These are phyloP conservation scores for Saxidomus purpurata DNA, from an alignment of 1,140 invertebrate species.

Conservation along the genomic window DNA sequence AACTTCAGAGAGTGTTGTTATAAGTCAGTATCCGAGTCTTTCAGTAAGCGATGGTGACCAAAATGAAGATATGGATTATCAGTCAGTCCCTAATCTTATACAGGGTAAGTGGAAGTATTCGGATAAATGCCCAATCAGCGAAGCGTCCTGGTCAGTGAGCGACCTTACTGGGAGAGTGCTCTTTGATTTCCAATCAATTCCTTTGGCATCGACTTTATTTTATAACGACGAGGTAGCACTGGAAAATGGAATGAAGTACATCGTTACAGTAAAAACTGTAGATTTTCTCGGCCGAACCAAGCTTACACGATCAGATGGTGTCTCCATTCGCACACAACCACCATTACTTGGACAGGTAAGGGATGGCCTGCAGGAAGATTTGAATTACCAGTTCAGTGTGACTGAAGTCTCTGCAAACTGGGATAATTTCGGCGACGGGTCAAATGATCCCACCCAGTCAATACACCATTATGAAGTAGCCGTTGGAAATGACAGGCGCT, in stretches of 20 bases:
- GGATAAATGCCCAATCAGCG: too few species aligned
- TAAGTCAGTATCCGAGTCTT: slow-evolving; percentile 25
- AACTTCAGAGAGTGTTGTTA: slow-evolving; percentile 40
- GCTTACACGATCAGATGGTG: too few species aligned
- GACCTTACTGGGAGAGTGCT: too few species aligned
- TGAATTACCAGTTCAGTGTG: slow-evolving; percentile 45
- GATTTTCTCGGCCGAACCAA: too few species aligned
- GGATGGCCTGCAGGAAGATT: slow-evolving; percentile 30
- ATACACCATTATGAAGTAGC: too few species aligned
- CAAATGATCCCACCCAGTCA: slow-evolving; percentile 46
- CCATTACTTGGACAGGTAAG: slow-evolving; percentile 26
- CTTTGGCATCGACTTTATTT: background rate
- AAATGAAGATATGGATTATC: slow-evolving; percentile 32
- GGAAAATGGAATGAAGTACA: too few species aligned
- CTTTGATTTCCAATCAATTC: slow-evolving; percentile 16
- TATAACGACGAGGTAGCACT: too few species aligned
- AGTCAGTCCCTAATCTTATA: slow-evolving; percentile 23
- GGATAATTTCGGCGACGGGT: slow-evolving; percentile 52
- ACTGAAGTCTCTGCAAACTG: slow-evolving; percentile 47
- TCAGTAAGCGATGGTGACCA: slow-evolving; percentile 6
- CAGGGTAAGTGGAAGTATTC: slow-evolving; percentile 51
- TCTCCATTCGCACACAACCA: slow-evolving; percentile 46
- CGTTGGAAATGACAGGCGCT: too few species aligned
- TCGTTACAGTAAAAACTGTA: too few species aligned
- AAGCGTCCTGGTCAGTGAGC: too few species aligned